phyloP scores from a whole-genome alignment of 2,888 invertebrate genomes.

The Nomada hirtipes region DNA sequence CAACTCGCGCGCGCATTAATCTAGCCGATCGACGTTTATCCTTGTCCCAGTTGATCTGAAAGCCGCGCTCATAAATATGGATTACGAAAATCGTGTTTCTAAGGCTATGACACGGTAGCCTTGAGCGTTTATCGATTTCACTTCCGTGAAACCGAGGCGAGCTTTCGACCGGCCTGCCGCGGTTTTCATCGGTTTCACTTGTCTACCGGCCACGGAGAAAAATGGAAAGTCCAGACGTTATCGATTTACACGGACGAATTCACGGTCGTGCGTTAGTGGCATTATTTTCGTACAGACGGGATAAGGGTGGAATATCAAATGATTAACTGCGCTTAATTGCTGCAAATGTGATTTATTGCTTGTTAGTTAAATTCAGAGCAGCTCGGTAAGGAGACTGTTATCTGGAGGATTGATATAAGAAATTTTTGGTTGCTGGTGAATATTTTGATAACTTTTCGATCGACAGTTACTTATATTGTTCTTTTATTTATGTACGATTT shows the following conservation, averaged over 20 bases:
- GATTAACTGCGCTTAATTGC: not conserved
- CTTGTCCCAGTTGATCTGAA: slow-evolving; percentile 35
- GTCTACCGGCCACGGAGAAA: not conserved
- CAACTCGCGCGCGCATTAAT: slow-evolving; percentile 57
- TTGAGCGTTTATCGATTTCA: slow-evolving; percentile 54
- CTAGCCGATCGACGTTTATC: slow-evolving; percentile 43
- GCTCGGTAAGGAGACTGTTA: no score
- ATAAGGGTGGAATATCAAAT: not conserved
- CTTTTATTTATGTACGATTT: no score
- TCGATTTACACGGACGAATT: not conserved
- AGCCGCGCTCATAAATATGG: slow-evolving; percentile 66
- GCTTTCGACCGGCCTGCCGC: not conserved
- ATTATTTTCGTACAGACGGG: not conserved
- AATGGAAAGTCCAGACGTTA: not conserved
- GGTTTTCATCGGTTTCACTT: slow-evolving; percentile 4
- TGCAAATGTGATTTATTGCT: no score
- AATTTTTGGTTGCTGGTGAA: no score
- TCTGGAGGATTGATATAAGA: no score
- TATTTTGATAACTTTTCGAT: no score
- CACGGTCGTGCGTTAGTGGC: not conserved
- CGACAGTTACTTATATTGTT: no score
- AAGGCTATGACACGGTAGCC: slow-evolving; percentile 39
- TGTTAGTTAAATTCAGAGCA: no score
- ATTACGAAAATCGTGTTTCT: slow-evolving; percentile 66
- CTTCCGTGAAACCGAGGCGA: slow-evolving; percentile 30